phyloP scores from a whole-genome alignment of 64 coral and sea anemone species.

The Stylophora pistillata region DNA sequence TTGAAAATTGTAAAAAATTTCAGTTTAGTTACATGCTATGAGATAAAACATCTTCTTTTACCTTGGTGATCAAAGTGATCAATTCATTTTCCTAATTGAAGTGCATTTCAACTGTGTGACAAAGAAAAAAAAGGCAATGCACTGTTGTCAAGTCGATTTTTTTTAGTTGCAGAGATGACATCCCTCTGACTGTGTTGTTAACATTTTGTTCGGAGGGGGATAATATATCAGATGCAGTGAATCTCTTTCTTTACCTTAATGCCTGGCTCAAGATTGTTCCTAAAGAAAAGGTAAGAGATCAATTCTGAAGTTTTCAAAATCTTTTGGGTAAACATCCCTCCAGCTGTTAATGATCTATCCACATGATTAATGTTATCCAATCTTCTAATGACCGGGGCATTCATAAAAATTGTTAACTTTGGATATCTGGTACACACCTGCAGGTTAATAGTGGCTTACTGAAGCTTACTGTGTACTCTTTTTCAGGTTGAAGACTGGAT shows the following conservation, averaged over 20 bases:
- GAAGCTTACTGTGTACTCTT: background rate
- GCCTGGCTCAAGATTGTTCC: conserved; percentile 79
- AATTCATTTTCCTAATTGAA: too few species aligned
- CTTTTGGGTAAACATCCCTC: background rate
- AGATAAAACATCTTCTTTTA: too few species aligned
- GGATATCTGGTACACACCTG: too few species aligned
- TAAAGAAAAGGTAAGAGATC: conserved; percentile 59
- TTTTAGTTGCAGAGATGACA: conserved; percentile 56
- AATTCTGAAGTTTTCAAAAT: too few species aligned
- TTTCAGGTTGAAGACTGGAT: conserved; percentile 64
- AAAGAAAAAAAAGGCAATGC: too few species aligned
- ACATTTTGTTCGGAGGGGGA: conserved; percentile 92
- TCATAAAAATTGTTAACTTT: too few species aligned
- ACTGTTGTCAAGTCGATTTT: background rate
- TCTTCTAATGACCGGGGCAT: background rate
- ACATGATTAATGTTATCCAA: background rate
- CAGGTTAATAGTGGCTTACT: too few species aligned
- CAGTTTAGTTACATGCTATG: background rate
- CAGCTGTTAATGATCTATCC: background rate
- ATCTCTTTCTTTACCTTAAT: conserved; percentile 79
- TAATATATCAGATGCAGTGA: conserved; percentile 87
- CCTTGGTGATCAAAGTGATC: too few species aligned
- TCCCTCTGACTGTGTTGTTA: conserved; percentile 72
- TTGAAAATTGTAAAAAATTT: background rate
- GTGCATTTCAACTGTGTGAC: too few species aligned